A percentile compares a stretch with the other conserved stretches of the same genome.
Evolutionary conservation across 2,888 invertebrate species (phyloP).

Genomic region (Matsumyia berberina): DNA sequence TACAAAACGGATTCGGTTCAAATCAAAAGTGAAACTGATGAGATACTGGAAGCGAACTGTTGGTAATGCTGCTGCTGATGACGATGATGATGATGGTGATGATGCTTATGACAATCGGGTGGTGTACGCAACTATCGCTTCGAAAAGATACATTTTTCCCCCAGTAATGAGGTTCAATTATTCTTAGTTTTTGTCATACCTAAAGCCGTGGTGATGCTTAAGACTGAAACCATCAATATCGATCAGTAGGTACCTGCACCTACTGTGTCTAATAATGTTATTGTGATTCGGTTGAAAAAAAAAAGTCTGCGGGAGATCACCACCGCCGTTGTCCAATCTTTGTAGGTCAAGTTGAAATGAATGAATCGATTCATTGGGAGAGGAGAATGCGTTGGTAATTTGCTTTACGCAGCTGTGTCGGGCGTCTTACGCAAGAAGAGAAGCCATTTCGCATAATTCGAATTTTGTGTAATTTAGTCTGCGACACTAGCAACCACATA

Average conservation of each 20-base stretch:
- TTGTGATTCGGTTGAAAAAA: slow-evolving; percentile 1
- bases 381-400: slow-evolving; percentile 10
- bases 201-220: not conserved
- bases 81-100: slow-evolving; percentile 11
- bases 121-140: slow-evolving; percentile 5
- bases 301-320: not conserved
- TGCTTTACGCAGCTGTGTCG: slow-evolving; percentile 24
- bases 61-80: slow-evolving; percentile 15
- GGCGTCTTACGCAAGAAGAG: slow-evolving; percentile 33
- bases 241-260: slow-evolving; percentile 6
- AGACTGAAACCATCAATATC: slow-evolving; percentile 2
- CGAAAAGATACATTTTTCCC: slow-evolving; percentile 15
- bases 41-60: not conserved
- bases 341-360: slow-evolving; percentile 59
- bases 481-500: not conserved
- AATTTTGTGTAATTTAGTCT: slow-evolving; percentile 10
- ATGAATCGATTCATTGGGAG: slow-evolving; percentile 42
- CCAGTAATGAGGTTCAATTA: slow-evolving; percentile 19
- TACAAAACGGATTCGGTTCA: slow-evolving; percentile 33
- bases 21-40: slow-evolving; percentile 48
- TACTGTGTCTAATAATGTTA: slow-evolving; percentile 9
- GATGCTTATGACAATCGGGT: slow-evolving; percentile 11
- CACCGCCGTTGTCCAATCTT: slow-evolving; percentile 23
- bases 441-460: slow-evolving; percentile 14
- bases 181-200: not conserved